Conservation (phyloP, 53 echinoderm and acorn worm species). For the Hippasteria phrygiana region DNA sequence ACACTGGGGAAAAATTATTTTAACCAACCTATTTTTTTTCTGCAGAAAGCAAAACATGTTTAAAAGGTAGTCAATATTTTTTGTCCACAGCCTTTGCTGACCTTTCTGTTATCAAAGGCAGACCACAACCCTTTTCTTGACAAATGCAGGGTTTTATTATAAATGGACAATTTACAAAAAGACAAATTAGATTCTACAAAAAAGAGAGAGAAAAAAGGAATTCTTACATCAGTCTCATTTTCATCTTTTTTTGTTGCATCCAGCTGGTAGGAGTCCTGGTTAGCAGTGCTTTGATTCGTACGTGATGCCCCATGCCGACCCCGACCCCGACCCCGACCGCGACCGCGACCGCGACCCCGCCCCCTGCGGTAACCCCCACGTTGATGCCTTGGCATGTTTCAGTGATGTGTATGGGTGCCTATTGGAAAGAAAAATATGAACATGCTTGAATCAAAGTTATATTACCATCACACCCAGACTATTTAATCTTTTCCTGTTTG, state of each 20-base stretch:
- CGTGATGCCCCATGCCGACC: background rate
- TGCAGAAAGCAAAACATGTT: no score
- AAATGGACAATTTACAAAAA: no score
- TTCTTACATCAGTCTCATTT: conserved; percentile 47
- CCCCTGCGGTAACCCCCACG: background rate
- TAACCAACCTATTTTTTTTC: no score
- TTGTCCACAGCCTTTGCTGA: no score
- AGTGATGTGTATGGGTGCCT: background rate
- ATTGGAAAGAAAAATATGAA: background rate
- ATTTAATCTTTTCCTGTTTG: no score
- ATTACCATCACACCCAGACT: no score
- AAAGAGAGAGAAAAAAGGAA: background rate
- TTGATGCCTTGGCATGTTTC: conserved; percentile 13
- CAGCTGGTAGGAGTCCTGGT: conserved; percentile 3
- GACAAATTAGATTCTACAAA: no score
- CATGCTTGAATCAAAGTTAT: background rate
- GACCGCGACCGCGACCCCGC: background rate
- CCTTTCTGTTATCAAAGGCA: no score
- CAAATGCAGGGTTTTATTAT: no score
- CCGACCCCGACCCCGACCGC: background rate
- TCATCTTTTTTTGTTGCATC: conserved; percentile 31
- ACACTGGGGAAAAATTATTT: no score
- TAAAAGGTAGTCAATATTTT: no score
- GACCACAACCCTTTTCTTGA: no score
- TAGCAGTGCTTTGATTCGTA: background rate